Percentiles rank a stretch among this genome's conserved stretches.
Conservation (phyloP, 2,113 vertebrate species). For the Promerops cafer region DNA sequence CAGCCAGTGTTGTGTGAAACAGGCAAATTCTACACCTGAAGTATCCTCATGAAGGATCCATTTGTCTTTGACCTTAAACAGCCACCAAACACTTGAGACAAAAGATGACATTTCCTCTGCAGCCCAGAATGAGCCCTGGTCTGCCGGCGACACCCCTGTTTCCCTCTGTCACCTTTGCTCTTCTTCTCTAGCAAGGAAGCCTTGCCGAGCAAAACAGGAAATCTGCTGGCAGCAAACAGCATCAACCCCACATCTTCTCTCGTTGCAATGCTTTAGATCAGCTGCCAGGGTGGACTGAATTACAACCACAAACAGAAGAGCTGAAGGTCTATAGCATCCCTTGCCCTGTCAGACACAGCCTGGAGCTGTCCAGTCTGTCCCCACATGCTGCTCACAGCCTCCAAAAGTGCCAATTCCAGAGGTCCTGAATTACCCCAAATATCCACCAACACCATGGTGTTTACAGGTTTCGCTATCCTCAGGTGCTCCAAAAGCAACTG, state of each 20-base stretch:
- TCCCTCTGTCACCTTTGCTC: neutral
- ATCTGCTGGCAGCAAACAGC: neutral
- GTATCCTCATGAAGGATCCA: neutral
- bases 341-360: fast-evolving
- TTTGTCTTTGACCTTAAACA: neutral
- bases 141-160: fast-evolving
- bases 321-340: neutral
- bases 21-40: neutral
- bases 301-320: neutral
- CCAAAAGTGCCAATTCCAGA: fast-evolving
- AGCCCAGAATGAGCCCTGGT: neutral
- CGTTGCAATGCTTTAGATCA: neutral
- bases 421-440: neutral
- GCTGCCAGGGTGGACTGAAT: neutral
- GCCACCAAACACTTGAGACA: neutral
- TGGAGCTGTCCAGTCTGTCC: neutral
- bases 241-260: neutral
- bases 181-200: neutral
- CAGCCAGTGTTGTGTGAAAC: neutral
- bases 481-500: neutral
- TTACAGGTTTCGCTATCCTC: neutral
- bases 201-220: neutral
- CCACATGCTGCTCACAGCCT: neutral
- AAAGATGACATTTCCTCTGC: neutral
- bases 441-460: neutral